Base-by-base conservation (phyloP, 2,888 invertebrate species). In the Bombylius discolor region DNA sequence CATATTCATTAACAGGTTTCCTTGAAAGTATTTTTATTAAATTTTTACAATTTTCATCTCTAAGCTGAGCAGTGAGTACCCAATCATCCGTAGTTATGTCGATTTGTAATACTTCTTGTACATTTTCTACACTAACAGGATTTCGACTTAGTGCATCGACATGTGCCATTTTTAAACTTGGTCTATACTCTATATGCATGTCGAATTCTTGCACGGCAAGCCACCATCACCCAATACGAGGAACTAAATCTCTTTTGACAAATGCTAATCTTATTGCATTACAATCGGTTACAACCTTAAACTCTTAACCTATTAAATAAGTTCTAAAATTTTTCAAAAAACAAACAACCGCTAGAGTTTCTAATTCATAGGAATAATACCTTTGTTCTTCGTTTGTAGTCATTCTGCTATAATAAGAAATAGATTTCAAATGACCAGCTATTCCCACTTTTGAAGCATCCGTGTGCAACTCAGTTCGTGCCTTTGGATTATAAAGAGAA, bases 211-310 rank as follows among this genome's bases (percentile, higher is more conserved):
- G 66, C 1, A 64, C 56, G 23, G 31, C 42, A 7, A 68, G 44
- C 63, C 67, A 68, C 68, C 70, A 68, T 39, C 67, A 56, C 6
- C 62, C 66, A 13, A 68, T 63, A 53, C 66, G 51, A 3, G 68
- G 66, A 13, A 62, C 49, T 1, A 60, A 13, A n/a, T 63, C 58
- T 42, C 57, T 58, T 47, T 62, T 62, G 13, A 39, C 56, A 4
- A 52, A 49, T n/a, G 62, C 53, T 14, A 58, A 12, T 36, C 56
- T 59, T 1, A 67, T 44, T 2, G 65, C 59, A 33, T 59, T 59
- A 44, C 67, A 66, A 51, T 68, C 62, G 51, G 62, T 64, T 1
- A 44, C 5, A 4, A 44, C 44, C 9, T 44, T 44, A 44, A 44
- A 44, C 5, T 44, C 12, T 11, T 9, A 13, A 13, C 12, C 11